Base-by-base conservation (phyloP, 2,888 invertebrate genomes). In the Bursaphelenchus okinawaensis region DNA sequence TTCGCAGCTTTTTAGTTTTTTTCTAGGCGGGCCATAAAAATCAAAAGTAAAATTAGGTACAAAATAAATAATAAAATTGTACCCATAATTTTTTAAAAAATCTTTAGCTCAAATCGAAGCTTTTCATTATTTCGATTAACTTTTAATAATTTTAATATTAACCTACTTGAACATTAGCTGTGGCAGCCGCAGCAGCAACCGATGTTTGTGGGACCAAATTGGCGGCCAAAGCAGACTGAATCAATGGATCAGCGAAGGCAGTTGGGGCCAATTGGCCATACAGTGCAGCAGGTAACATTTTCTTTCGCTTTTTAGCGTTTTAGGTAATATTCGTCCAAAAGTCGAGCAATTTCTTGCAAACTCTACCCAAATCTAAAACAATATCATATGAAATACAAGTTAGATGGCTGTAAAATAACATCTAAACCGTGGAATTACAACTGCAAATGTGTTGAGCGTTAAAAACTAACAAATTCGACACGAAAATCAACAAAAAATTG, bases 261-360 rank as follows among this genome's bases (percentile, higher is more conserved):
- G 55, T 59, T 12, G 68, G 27, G 23, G 71, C 74, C 65, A 80
- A 69, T 59, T 76, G 74, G 58, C 77, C 72, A 68, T 79, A 79
- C 52, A 79, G 65, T 54, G 69, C 65, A 56, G 69, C 66, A 57
- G 78, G 74, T 62, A 79, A 55, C 75, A 75, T 76, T 22, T 62
- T 26, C 31, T 40, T 8, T 20, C 20, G 26, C 23, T 7, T 40
- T 40, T 4, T n/a, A 2, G 40, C 16, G 40, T 40, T 40, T 40
- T 40, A 40, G 40, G 40, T 40, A 6, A 40, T 40, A 40, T 1
- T n/a, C 40, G 40, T 16, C 40, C 40, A 40, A 40, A 40, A 40
- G 12, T 6, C 40, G n/a, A 12, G 16, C 12, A 40, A 40, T 40
- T 40, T 40, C 40, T 16, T n/a, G 40, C 16, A n/a, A 3, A 16